These are phyloP conservation scores for Beaufortia kweichowensis DNA, from an alignment of 2,113 vertebrate genomes.

Conservation along the genomic window DNA sequence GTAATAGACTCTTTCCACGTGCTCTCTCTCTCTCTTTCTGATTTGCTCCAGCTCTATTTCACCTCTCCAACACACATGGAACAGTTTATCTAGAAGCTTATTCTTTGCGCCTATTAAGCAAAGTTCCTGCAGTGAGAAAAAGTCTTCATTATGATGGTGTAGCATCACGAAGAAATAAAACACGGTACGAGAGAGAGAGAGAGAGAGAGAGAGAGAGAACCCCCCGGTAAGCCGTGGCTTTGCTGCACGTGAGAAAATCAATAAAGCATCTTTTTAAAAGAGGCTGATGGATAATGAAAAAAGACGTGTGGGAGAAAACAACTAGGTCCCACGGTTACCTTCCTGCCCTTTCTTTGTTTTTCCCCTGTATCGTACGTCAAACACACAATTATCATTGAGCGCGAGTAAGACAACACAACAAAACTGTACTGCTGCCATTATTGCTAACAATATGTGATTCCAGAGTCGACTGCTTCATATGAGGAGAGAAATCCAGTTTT, in stretches of 20 bases:
- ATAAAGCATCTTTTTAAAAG: slow-evolving; percentile 48
- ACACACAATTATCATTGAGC: not conserved
- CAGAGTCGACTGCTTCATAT: not conserved
- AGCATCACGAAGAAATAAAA: slow-evolving; percentile 9
- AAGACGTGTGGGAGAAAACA: slow-evolving; percentile 27
- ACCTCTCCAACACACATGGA: slow-evolving; percentile 65
- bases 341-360: slow-evolving; percentile 7
- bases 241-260: slow-evolving; percentile 44
- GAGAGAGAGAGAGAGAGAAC: slow-evolving; percentile 16
- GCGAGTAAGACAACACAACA: not conserved
- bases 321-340: slow-evolving; percentile 19
- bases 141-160: slow-evolving; percentile 57
- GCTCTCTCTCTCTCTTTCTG: slow-evolving; percentile 14
- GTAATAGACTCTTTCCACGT: slow-evolving; percentile 46
- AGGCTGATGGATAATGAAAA: slow-evolving; percentile 26
- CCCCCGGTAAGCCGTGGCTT: slow-evolving; percentile 9
- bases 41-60: slow-evolving; percentile 40
- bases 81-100: slow-evolving; percentile 68
- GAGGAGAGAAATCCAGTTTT: not conserved
- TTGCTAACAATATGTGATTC: not conserved
- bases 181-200: slow-evolving; percentile 17
- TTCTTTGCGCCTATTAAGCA: slow-evolving; percentile 67
- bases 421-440: not conserved
- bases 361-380: not conserved
- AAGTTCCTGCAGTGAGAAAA: slow-evolving; percentile 54